Evolutionary conservation across 2,888 invertebrate genomes (phyloP).

Genomic region (Antheraea assamensis): DNA sequence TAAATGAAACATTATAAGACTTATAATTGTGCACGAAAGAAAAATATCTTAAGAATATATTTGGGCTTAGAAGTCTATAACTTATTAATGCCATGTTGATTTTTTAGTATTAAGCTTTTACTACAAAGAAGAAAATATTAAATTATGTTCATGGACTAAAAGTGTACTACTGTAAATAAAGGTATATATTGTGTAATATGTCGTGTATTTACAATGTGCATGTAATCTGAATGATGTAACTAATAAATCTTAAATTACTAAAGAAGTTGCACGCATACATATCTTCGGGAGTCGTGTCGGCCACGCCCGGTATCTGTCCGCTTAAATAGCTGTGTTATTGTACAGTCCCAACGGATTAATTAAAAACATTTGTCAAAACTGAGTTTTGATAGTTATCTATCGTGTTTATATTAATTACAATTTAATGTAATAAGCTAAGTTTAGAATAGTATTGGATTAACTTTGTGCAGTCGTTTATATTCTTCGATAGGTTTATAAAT

Average conservation of each 20-base stretch:
- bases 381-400: conserved; percentile 58
- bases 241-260: conserved; percentile 28
- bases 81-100: background rate
- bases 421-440: conserved; percentile 60
- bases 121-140: background rate
- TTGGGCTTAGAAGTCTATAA: too few relatives aligned
- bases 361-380: conserved; percentile 74
- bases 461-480: conserved; percentile 56
- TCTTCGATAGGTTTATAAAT: conserved; percentile 50
- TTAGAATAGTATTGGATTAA: conserved; percentile 61
- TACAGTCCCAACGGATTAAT: conserved; percentile 68
- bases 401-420: conserved; percentile 58
- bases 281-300: conserved; percentile 44
- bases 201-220: background rate
- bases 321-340: conserved; percentile 62
- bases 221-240: conserved; percentile 18
- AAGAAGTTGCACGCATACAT: conserved; percentile 45
- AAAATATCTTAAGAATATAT: background rate
- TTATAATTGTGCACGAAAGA: background rate
- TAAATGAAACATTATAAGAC: background rate
- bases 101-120: background rate
- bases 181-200: background rate
- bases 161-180: background rate
- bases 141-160: background rate
- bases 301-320: conserved; percentile 70